Base-by-base conservation (phyloP, 1,140 invertebrate genomes). In the Helicoverpa zea region DNA sequence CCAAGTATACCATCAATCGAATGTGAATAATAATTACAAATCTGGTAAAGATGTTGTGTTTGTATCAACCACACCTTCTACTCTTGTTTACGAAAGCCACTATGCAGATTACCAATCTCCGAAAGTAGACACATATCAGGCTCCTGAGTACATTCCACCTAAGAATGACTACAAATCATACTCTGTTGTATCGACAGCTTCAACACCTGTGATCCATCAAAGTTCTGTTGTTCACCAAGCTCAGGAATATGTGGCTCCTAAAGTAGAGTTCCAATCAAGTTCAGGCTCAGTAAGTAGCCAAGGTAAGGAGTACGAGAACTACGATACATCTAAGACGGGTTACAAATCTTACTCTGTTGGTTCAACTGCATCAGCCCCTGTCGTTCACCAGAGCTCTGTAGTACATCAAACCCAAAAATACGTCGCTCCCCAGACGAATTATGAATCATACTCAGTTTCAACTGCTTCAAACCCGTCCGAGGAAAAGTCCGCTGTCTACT, bases 61-160 rank as follows among this genome's bases (percentile, higher is more conserved):
- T 83, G 90, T 95, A 30, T 94, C 92, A 10, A 92, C 91, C 49
- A 89, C 92, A 7, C 94, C 94, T 43, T 86, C 94, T 9, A 90
- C 89, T n/a, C 79, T 95, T 14, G 73, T 88, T 9, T 94, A 95
- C 66, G 92, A 95, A 90, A 88, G 90, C 29, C 92, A 94, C 79
- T 95, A 95, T 72, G 61, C 81, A 16, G 91, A 91, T 75, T 88
- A 90, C 49, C 90, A 91, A 84, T 66, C 83, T 16, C 86, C 87
- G 12, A 89, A 86, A 75, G 35, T 88, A 35, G 79, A 87, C 75
- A 63, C 82, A 16, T 94, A 91, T 72, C 90, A 91, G 87, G 88
- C 87, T 52, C 89, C 90, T n/a, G 92, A 94, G 82, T 94, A 94
- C 80, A 84, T 92, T 54, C 89, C 90, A 18, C 92, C 91, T 0